A percentile compares a stretch with the other conserved stretches of the same genome.
phyloP scores from a whole-genome alignment of 1,140 invertebrate species.

The Cydia splendana region DNA sequence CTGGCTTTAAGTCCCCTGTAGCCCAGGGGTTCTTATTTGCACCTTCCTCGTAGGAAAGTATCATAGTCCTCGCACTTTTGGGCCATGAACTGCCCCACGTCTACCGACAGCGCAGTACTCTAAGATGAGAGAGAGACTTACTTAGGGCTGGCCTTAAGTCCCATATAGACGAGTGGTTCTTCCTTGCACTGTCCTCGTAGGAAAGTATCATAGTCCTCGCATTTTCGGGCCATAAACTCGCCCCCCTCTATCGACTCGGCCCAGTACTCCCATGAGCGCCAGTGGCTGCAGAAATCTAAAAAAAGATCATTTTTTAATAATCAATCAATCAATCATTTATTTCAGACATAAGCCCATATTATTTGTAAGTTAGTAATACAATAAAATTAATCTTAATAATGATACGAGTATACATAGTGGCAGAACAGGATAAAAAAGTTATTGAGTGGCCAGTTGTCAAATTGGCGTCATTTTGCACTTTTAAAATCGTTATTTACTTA shows the following conservation, averaged over 20 bases:
- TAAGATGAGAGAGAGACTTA: slow-evolving; percentile 35
- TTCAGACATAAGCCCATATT: too few species aligned
- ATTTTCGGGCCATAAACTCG: slow-evolving; percentile 62
- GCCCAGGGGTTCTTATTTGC: slow-evolving; percentile 39
- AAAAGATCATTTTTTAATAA: slow-evolving; percentile 13
- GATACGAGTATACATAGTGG: too few species aligned
- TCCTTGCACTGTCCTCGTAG: slow-evolving; percentile 49
- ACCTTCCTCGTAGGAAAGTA: slow-evolving; percentile 53
- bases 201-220: slow-evolving; percentile 57
- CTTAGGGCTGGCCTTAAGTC: slow-evolving; percentile 43
- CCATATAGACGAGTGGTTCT: slow-evolving; percentile 48
- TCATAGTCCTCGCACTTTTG: slow-evolving; percentile 58
- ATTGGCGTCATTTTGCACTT: too few species aligned
- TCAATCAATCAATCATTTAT: too few species aligned
- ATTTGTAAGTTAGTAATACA: too few species aligned
- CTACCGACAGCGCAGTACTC: too few species aligned
- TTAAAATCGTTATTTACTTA: too few species aligned
- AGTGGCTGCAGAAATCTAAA: slow-evolving; percentile 70
- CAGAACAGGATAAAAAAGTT: too few species aligned
- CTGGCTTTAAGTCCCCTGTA: slow-evolving; percentile 51
- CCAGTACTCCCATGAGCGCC: slow-evolving; percentile 63
- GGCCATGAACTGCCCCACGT: slow-evolving; percentile 60
- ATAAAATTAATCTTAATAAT: too few species aligned
- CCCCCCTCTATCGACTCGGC: slow-evolving; percentile 63
- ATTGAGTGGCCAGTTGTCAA: too few species aligned